Conservation (phyloP, 2,113 vertebrate species). For the Neomonachus schauinslandi region DNA sequence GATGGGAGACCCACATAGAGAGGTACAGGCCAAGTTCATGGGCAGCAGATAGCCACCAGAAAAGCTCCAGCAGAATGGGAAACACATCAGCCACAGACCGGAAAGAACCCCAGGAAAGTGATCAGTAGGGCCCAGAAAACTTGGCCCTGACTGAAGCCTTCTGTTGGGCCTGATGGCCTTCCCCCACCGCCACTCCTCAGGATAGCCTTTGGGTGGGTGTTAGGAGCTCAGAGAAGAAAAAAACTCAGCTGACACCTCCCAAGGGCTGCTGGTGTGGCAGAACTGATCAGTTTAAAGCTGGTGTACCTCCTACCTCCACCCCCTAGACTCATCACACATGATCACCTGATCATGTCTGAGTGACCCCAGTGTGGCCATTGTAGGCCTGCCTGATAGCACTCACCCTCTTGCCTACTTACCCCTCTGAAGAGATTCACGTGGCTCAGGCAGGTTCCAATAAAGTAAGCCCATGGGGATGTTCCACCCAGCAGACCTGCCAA, state of each 20-base stretch:
- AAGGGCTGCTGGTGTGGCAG: not conserved
- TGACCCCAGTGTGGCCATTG: not conserved
- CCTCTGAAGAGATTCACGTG: constrained; percentile 84
- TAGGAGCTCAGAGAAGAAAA: not conserved
- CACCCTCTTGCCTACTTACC: constrained; percentile 23
- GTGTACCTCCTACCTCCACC: not conserved
- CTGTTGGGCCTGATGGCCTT: not conserved
- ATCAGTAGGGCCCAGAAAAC: not conserved
- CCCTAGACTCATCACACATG: not conserved
- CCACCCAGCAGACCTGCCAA: constrained; percentile 93
- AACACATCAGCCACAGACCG: not conserved
- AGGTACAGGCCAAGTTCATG: not conserved
- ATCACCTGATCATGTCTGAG: not conserved
- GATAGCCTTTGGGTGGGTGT: not conserved
- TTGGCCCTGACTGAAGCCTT: not conserved
- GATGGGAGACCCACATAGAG: not conserved
- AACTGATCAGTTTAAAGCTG: not conserved
- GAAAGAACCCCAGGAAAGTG: not conserved
- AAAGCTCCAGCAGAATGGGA: not conserved
- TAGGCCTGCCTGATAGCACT: not conserved
- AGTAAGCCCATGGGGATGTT: constrained; percentile 88
- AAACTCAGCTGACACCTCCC: not conserved
- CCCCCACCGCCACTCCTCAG: not conserved
- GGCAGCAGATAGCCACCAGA: not conserved
- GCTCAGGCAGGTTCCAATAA: constrained; percentile 65